Base-by-base conservation (phyloP, 2,113 vertebrate genomes). In the Murina feae region DNA sequence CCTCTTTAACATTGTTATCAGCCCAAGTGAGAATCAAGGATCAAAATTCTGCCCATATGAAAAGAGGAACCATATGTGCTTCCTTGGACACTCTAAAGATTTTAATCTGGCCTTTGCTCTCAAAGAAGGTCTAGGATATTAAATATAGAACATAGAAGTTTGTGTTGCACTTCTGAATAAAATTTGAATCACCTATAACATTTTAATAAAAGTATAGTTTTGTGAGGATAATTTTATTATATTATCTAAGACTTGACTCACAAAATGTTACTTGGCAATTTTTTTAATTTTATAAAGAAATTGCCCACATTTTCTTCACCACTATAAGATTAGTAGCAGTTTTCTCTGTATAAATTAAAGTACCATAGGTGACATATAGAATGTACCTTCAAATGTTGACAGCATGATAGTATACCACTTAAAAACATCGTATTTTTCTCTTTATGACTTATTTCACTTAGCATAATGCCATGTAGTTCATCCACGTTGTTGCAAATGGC, bases 1-100 rank as follows among this genome's bases (percentile, higher is more conserved):
- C 25, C 1, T 94, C 49, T 86, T 96, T 92, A 72, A 81, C 32
- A 71, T 23, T 65, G 12, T 58, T 93, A 84, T 71, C 66, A 96
- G 53, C 55, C 2, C 53, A 88, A n/a, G 63, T 53, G 51, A 94
- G 14, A 69, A 96, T 53, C 37, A 78, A 89, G 1, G 3, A 94
- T 81, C n/a, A 75, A 93, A 92, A 53, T 82, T 51, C 39, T 60
- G 7, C n/a, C 8, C n/a, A 5, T 60, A 32, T 58, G 66, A 86
- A 93, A 84, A 66, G 4, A 79, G 12, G 58, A 60, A n/a, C 18
- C 28, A 66, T 35, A 51, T 39, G n/a, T 14, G 4, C 78, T 88
- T 88, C 53, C 49, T 58, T 42, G 2, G 53, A 25, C 60, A 78
- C 8, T 51, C 68, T 49, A 85, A 63, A 20, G 78, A 35, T 0